phyloP scores from a whole-genome alignment of 1,140 invertebrate species.

The Pogonomyrmex californicus region DNA sequence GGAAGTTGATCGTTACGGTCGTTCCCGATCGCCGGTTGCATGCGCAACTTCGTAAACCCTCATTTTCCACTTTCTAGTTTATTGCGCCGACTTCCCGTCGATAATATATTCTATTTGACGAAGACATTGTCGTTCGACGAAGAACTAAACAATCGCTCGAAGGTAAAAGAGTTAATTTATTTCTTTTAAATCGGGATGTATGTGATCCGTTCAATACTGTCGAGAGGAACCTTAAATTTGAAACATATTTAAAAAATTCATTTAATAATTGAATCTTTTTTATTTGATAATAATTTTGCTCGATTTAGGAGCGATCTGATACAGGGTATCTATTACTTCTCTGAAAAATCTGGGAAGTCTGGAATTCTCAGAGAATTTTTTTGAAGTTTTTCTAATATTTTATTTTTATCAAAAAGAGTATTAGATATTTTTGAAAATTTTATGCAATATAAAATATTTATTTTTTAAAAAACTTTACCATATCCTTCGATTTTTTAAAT shows the following conservation, averaged over 20 bases:
- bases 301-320: no score
- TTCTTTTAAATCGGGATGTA: background rate
- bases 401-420: no score
- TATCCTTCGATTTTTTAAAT: no score
- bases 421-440: no score
- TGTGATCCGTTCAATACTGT: no score
- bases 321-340: no score
- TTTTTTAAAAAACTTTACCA: no score
- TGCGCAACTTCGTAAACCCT: conserved; percentile 39
- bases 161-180: background rate
- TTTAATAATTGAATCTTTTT: background rate
- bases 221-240: background rate
- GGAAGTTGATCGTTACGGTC: conserved; percentile 41
- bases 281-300: background rate
- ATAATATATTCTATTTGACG: conserved; percentile 27
- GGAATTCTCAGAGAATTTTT: no score
- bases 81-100: conserved; percentile 38
- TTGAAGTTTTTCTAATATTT: no score
- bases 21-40: conserved; percentile 24
- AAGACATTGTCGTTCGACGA: conserved; percentile 30
- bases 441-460: no score
- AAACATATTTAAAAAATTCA: background rate
- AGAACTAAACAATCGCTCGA: conserved; percentile 6
- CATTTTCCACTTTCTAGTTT: conserved; percentile 60
- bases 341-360: no score